Conservation (phyloP, 2,888 invertebrate genomes). For the Glyphotaelius pellucidus region DNA sequence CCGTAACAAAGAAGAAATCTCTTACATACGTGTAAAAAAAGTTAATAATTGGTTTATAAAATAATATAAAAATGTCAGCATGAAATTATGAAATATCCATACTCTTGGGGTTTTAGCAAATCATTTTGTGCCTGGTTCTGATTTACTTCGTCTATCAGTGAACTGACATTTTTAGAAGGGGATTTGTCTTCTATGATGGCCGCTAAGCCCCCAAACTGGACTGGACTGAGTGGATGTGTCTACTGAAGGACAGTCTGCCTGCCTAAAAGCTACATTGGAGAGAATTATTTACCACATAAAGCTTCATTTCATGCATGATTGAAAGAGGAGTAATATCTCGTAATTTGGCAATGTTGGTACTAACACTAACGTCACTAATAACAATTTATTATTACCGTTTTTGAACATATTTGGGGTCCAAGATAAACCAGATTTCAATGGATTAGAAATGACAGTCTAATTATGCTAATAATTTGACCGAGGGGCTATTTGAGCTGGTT, state of each 20-base stretch:
- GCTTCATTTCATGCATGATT: too few species aligned
- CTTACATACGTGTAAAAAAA: not conserved
- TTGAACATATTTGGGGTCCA: not conserved
- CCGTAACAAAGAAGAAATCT: not conserved
- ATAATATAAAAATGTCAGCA: too few species aligned
- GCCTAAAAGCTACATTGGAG: not conserved
- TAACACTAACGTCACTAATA: not conserved
- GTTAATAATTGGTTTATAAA: not conserved
- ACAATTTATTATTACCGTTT: not conserved
- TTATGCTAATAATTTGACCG: not conserved
- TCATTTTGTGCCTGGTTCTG: not conserved
- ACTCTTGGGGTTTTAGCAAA: not conserved
- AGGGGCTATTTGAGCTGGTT: not conserved
- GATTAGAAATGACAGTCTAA: not conserved
- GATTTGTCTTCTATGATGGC: not conserved
- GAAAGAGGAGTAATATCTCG: too few species aligned
- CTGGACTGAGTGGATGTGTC: not conserved
- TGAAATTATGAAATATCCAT: too few species aligned
- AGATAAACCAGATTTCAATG: not conserved
- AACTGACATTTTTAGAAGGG: not conserved
- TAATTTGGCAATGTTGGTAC: too few species aligned
- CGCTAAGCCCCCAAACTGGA: not conserved
- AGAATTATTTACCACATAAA: too few species aligned
- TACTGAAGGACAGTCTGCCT: not conserved
- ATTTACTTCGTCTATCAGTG: not conserved